Base-by-base conservation (phyloP, 2,888 invertebrate genomes). In the Sphaerophoria taeniata region DNA sequence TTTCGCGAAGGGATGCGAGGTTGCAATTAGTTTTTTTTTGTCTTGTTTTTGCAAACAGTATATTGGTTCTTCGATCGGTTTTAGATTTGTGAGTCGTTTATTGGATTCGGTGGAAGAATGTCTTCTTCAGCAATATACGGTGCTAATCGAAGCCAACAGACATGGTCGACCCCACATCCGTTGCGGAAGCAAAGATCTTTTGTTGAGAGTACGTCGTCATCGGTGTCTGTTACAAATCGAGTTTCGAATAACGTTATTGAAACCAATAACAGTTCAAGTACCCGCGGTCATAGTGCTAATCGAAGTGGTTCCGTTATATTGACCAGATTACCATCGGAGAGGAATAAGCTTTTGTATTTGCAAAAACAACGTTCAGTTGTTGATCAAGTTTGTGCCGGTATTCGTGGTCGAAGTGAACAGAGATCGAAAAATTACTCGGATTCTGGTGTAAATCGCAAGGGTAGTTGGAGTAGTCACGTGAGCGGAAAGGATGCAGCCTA, bases 121-220 rank as follows among this genome's bases (percentile, higher is more conserved):
- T 76, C 76, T 14, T 81, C 80, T 6, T 76, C 72, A 7, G 80
- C 76, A 51, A 70, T 69, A 36, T 77, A 73, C 43, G 63, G 69
- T 16, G 7, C 69, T 9, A 70, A 77, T 53, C 49, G 73, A 24
- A 73, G 85, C 58, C 81, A 85, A 81, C 85, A 85, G 81, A 85
- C 85, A 53, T 77, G 81, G 85, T 70, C 77, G 81, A 73, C 76
- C 70, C 73, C 81, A 70, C 81, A 85, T 73, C 81, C 73, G 63
- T 77, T 85, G n/a, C 72, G 85, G 81, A 80, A 85, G 85, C 85
- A 85, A 11, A 73, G 73, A 69, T 85, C 85, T 6, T 77, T 81
- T 9, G 69, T 36, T 0, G 81, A 81, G 49, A 73, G 60, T 43
- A 70, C 85, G 4, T 63, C 14, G 56, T 33, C 47, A 49, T 31